phyloP scores from a whole-genome alignment of 2,888 invertebrate genomes.

The Metellina segmentata region DNA sequence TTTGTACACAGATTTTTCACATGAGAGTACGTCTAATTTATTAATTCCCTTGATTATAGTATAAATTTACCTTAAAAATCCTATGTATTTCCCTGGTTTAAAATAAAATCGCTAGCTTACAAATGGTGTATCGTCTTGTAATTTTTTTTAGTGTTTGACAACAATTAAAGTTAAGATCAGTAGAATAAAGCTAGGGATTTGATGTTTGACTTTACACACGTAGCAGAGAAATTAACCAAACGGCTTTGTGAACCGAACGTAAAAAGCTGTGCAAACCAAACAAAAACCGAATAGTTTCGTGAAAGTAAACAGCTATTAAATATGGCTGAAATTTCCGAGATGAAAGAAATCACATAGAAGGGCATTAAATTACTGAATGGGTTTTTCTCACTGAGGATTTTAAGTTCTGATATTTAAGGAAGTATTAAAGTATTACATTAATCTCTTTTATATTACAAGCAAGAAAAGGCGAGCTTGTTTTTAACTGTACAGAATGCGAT shows the following conservation, averaged over 20 bases:
- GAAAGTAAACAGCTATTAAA: neutral
- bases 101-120: neutral
- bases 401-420: neutral
- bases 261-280: neutral
- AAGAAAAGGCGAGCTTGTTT: neutral
- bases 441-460: neutral
- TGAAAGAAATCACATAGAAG: neutral
- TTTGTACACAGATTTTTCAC: too few species aligned
- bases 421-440: neutral
- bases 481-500: neutral
- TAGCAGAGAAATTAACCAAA: neutral
- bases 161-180: neutral
- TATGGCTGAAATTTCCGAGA: neutral
- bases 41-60: neutral
- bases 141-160: neutral
- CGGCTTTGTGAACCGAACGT: neutral
- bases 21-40: too few species aligned
- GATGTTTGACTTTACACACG: neutral
- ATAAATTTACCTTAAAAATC: neutral
- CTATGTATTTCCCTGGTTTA: neutral
- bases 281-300: neutral
- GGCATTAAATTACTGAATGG: neutral
- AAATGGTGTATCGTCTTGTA: neutral
- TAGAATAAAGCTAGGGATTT: neutral
- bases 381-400: neutral